A percentile compares a stretch with the other conserved stretches of the same genome.
These are phyloP conservation scores for Creontiades dilutus DNA, from an alignment of 2,888 invertebrate genomes.

Conservation along the genomic window DNA sequence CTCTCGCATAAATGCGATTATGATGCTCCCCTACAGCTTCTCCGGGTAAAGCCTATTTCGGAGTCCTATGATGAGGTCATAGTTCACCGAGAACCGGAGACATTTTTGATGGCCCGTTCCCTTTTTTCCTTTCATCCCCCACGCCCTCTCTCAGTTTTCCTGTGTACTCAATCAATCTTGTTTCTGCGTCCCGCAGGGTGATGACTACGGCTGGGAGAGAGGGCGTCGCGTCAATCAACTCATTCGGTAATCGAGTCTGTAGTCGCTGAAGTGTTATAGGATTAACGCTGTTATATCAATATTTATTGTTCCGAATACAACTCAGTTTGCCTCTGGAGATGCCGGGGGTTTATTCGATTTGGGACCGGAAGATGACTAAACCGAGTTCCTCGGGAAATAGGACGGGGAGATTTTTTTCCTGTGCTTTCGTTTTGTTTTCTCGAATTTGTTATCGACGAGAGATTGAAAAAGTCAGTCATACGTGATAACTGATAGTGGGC, in stretches of 20 bases:
- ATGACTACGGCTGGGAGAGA: background rate
- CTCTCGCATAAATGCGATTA: conserved; percentile 39
- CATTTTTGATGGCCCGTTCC: conserved; percentile 32
- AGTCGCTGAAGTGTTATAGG: conserved; percentile 66
- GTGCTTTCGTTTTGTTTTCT: conserved; percentile 24
- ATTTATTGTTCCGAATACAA: conserved; percentile 66
- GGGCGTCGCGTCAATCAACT: conserved; percentile 63
- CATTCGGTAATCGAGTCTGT: conserved; percentile 68
- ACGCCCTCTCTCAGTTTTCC: background rate
- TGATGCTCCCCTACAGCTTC: conserved; percentile 15
- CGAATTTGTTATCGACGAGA: conserved; percentile 19
- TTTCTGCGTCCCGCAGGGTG: conserved; percentile 46
- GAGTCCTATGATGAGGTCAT: conserved; percentile 53
- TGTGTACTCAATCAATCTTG: conserved; percentile 67
- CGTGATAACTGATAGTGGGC: background rate
- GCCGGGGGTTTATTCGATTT: conserved; percentile 59
- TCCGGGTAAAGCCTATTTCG: conserved; percentile 12
- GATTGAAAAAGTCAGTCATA: conserved; percentile 32
- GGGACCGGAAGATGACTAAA: conserved; percentile 51
- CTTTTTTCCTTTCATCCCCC: conserved; percentile 8
- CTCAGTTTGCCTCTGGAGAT: conserved; percentile 57
- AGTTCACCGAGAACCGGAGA: conserved; percentile 52
- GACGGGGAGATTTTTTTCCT: background rate
- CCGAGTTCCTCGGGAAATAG: conserved; percentile 23
- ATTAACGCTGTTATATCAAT: conserved; percentile 70